phyloP scores from a whole-genome alignment of 2,797 vertebrate genomes.

The Caiman crocodilus region DNA sequence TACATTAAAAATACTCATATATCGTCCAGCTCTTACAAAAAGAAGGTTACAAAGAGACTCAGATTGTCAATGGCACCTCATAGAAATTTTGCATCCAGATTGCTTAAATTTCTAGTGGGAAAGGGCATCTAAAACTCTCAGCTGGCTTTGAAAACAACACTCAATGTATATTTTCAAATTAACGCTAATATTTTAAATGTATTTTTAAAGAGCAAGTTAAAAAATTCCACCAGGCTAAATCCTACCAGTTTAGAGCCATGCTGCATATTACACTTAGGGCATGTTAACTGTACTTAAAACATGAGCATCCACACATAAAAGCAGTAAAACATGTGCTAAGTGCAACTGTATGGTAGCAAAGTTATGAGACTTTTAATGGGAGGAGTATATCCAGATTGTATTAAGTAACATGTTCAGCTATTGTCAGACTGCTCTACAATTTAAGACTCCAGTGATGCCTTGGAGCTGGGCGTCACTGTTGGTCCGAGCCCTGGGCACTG shows the following conservation, averaged over 20 bases:
- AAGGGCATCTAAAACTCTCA: not conserved
- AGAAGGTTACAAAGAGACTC: not conserved
- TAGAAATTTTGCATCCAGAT: not conserved
- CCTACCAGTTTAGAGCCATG: not conserved
- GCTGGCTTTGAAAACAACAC: conserved; percentile 12
- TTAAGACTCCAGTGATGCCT: no score
- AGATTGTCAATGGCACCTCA: conserved; percentile 11
- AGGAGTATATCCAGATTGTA: no score
- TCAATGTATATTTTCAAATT: not conserved
- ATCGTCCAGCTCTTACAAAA: not conserved
- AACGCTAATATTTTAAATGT: conserved; percentile 21
- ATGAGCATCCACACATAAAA: no score
- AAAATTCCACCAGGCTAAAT: conserved; percentile 19
- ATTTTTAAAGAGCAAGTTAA: not conserved
- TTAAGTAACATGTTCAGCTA: no score
- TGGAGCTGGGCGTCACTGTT: no score
- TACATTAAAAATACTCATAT: not conserved
- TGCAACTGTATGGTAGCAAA: no score
- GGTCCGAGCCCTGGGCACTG: no score
- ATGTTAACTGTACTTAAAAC: no score
- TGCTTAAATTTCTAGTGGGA: not conserved
- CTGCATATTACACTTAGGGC: no score
- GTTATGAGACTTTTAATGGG: no score
- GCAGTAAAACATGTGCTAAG: no score
- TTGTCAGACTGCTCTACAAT: no score